Conservation (phyloP, 2,888 invertebrate genomes). For the Sphecodes monilicornis region DNA sequence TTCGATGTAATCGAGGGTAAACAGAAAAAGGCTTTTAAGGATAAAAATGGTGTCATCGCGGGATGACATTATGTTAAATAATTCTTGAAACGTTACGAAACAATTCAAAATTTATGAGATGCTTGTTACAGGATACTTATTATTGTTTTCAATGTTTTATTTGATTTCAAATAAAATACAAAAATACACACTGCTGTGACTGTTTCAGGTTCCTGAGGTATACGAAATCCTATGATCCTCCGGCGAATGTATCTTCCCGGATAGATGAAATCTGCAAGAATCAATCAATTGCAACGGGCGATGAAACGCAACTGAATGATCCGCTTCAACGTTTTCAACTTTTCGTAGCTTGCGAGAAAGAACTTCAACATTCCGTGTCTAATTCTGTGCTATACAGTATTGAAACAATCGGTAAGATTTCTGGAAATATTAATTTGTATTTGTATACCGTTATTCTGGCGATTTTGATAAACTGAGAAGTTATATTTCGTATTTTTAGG, state of each 20-base stretch:
- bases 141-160: neutral
- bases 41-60: neutral
- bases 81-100: neutral
- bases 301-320: slow-evolving; percentile 85
- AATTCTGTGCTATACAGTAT: slow-evolving; percentile 93
- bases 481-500: slow-evolving; percentile 84
- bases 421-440: neutral
- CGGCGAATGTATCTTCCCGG: slow-evolving; percentile 87
- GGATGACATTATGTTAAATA: neutral
- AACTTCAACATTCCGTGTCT: slow-evolving; percentile 92
- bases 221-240: slow-evolving; percentile 91
- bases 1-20: slow-evolving; percentile 39
- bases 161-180: neutral
- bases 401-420: slow-evolving; percentile 87
- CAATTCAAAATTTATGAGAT: neutral
- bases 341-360: slow-evolving; percentile 89
- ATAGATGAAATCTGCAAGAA: slow-evolving; percentile 87
- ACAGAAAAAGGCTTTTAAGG: neutral
- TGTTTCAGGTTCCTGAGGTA: slow-evolving; percentile 90
- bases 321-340: slow-evolving; percentile 88
- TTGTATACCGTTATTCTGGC: neutral
- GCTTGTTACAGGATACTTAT: neutral
- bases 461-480: neutral
- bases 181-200: neutral
- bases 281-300: slow-evolving; percentile 85